A percentile compares a stretch with the other conserved stretches of the same genome.
Conservation (phyloP, 1,140 invertebrate genomes). For the Bemisia tabaci region DNA sequence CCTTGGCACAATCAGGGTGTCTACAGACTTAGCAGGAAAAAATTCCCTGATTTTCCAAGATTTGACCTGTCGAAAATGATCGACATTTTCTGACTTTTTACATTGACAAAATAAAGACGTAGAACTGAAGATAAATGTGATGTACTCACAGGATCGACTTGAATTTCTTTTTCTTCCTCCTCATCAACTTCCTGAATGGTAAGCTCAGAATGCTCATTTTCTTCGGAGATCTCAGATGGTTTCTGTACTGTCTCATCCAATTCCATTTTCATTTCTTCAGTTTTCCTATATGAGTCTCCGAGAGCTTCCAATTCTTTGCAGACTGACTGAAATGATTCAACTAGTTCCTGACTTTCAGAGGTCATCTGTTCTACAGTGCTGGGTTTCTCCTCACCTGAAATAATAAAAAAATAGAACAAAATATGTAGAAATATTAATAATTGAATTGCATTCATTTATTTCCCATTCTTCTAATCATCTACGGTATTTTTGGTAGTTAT, state of each 20-base stretch:
- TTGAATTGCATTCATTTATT: conserved; percentile 3
- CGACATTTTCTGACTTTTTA: no score
- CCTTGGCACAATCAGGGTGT: no score
- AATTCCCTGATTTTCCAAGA: no score
- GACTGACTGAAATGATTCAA: conserved; percentile 53
- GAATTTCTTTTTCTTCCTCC: background rate
- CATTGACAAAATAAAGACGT: no score
- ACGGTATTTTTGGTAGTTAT: no score
- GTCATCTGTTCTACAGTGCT: conserved; percentile 42
- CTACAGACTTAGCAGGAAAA: no score
- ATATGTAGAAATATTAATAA: background rate
- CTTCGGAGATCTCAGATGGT: background rate
- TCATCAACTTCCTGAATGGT: background rate
- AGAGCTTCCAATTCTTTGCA: conserved; percentile 43
- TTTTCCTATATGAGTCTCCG: background rate
- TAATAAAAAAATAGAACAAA: conserved; percentile 9
- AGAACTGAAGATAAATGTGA: no score
- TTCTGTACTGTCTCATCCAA: background rate
- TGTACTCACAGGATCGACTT: no score
- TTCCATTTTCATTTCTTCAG: background rate
- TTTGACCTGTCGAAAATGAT: no score
- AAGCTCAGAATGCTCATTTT: background rate
- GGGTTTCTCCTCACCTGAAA: conserved; percentile 33
- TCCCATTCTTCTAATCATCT: no score
- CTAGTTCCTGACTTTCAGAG: conserved; percentile 49